These are phyloP conservation scores for Caenorhabditis plicata DNA, from an alignment of 2,888 invertebrate genomes.

Conservation along the genomic window DNA sequence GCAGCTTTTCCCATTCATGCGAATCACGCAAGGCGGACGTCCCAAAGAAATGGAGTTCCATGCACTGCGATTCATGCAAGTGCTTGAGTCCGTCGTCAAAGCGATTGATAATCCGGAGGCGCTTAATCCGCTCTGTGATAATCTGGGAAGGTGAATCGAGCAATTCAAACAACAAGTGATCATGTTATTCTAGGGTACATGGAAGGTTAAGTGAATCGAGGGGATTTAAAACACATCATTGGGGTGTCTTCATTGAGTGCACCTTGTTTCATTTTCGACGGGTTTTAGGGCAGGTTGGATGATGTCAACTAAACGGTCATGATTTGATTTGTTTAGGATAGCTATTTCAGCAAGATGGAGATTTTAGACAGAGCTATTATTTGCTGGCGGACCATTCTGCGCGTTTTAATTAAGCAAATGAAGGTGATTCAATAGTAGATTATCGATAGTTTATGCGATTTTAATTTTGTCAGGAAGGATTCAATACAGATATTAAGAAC, in stretches of 20 bases:
- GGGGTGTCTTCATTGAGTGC: conserved; percentile 58
- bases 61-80: conserved; percentile 52
- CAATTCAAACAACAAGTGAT: not conserved
- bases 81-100: conserved; percentile 49
- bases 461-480: conserved; percentile 20
- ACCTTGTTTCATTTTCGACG: conserved; percentile 50
- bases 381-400: conserved; percentile 46
- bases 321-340: conserved; percentile 26
- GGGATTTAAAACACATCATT: conserved; percentile 50
- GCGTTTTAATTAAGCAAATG: conserved; percentile 49
- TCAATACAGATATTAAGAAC: conserved; percentile 47
- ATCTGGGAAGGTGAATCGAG: conserved; percentile 38
- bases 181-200: conserved; percentile 32
- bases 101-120: conserved; percentile 42
- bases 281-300: conserved; percentile 34
- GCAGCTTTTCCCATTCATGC: conserved; percentile 54
- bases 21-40: conserved; percentile 31
- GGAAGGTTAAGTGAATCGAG: conserved; percentile 41
- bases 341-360: conserved; percentile 29
- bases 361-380: conserved; percentile 42
- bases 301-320: no score
- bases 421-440: conserved; percentile 18
- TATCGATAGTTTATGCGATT: not conserved
- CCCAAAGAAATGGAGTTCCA: conserved; percentile 51
- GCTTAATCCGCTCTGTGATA: conserved; percentile 48